phyloP scores from a whole-genome alignment of 1,140 invertebrate genomes.

The Nixonia krombeini region DNA sequence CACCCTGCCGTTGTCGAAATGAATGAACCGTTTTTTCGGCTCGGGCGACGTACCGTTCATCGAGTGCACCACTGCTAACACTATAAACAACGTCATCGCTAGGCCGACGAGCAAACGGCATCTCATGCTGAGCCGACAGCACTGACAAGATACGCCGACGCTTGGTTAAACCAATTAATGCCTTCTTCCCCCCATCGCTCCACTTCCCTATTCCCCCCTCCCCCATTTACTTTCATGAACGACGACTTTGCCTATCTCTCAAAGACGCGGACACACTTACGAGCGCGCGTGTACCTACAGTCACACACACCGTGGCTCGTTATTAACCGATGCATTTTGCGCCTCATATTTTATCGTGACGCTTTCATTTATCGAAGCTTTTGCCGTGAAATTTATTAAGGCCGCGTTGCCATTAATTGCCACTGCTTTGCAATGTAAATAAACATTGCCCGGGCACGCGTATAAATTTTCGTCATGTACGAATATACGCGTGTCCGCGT shows the following conservation, averaged over 20 bases:
- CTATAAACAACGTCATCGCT: conserved; percentile 31
- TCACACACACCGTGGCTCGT: background rate
- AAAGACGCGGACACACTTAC: conserved; percentile 16
- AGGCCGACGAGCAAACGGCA: conserved; percentile 27
- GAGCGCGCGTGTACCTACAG: background rate
- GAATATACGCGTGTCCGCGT: too few species aligned
- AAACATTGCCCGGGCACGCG: too few species aligned
- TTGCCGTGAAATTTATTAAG: too few species aligned
- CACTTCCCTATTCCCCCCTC: conserved; percentile 16
- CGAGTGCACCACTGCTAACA: conserved; percentile 9
- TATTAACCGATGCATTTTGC: too few species aligned
- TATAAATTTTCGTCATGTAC: too few species aligned
- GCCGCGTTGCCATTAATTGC: too few species aligned
- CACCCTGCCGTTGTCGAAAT: conserved; percentile 37
- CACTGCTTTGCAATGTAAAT: too few species aligned
- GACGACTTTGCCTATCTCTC: conserved; percentile 38
- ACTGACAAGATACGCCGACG: conserved; percentile 42
- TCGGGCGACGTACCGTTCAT: conserved; percentile 2
- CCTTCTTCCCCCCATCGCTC: conserved; percentile 8
- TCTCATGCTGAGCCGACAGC: conserved; percentile 49
- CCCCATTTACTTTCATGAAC: conserved; percentile 27
- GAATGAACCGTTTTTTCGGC: conserved; percentile 38
- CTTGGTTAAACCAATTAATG: conserved; percentile 42
- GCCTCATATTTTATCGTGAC: too few species aligned
- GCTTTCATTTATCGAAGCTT: too few species aligned